Conservation (phyloP, 2,888 invertebrate species). For the Amorpha juglandis region DNA sequence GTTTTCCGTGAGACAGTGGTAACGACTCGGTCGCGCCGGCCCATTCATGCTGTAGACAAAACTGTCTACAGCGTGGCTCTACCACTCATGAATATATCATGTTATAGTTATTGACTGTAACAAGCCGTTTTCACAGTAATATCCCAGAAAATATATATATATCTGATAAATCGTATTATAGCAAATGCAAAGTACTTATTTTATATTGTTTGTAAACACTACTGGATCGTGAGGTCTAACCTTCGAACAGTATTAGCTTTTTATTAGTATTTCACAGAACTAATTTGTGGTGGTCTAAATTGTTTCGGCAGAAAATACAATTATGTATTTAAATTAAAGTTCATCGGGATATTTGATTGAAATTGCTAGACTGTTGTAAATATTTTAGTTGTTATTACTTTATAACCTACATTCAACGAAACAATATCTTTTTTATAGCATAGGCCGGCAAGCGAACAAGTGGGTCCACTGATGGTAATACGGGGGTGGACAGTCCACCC, state of each 20-base stretch:
- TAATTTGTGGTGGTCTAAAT: not conserved
- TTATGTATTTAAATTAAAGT: not conserved
- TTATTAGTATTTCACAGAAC: not conserved
- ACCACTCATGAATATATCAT: too few relatives aligned
- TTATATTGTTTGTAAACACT: not conserved
- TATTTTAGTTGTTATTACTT: not conserved
- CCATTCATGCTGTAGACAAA: too few relatives aligned
- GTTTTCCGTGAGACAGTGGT: too few relatives aligned
- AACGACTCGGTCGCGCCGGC: too few relatives aligned
- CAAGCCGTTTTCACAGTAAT: too few relatives aligned
- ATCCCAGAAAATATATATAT: too few relatives aligned
- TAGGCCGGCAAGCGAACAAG: too few relatives aligned
- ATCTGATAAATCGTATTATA: not conserved
- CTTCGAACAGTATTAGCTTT: slow-evolving; percentile 1
- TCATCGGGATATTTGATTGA: not conserved
- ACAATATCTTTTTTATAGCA: too few relatives aligned
- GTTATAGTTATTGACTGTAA: too few relatives aligned
- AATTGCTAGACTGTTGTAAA: not conserved
- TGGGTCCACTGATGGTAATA: too few relatives aligned
- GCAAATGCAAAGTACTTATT: not conserved
- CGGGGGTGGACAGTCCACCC: too few relatives aligned
- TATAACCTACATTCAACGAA: not conserved
- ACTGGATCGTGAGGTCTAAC: not conserved
- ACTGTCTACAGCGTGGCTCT: too few relatives aligned
- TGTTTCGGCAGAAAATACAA: not conserved